Conservation (phyloP, 2,797 vertebrate species). For the Coendou prehensilis region DNA sequence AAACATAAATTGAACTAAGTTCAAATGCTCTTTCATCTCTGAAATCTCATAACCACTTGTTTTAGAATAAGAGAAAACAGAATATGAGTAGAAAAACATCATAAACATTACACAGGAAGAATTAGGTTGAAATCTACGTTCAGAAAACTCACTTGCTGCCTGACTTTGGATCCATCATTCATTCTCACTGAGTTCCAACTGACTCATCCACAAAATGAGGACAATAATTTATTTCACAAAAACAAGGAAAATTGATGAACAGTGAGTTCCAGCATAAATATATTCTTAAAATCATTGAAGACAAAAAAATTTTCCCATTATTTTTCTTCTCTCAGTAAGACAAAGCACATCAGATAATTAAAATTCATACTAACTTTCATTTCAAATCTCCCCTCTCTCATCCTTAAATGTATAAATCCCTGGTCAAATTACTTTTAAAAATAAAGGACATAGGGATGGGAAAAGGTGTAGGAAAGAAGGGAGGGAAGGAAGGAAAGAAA, state of each 20-base stretch:
- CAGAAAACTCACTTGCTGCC: neutral
- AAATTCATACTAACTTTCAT: neutral
- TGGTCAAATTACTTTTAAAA: neutral
- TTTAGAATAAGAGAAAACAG: slow-evolving; percentile 16
- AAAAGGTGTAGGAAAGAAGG: neutral
- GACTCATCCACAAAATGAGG: neutral
- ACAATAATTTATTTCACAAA: neutral
- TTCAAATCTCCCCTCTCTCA: neutral
- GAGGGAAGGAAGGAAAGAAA: neutral
- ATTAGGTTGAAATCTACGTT: neutral
- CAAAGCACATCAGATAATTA: neutral
- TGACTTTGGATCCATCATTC: neutral
- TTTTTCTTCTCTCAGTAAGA: neutral
- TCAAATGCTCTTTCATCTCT: neutral
- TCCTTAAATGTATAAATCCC: neutral
- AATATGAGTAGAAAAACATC: neutral
- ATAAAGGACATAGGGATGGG: neutral
- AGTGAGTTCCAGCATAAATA: slow-evolving; percentile 17
- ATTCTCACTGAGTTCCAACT: neutral
- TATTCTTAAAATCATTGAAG: slow-evolving; percentile 9
- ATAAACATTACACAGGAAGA: neutral
- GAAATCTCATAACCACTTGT: neutral
- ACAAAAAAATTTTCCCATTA: neutral
- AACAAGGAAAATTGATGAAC: slow-evolving; percentile 15
- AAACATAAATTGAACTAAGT: neutral